These are phyloP conservation scores for Oxygymnocypris stewartii DNA, from an alignment of 2,113 vertebrate species.

Conservation along the genomic window DNA sequence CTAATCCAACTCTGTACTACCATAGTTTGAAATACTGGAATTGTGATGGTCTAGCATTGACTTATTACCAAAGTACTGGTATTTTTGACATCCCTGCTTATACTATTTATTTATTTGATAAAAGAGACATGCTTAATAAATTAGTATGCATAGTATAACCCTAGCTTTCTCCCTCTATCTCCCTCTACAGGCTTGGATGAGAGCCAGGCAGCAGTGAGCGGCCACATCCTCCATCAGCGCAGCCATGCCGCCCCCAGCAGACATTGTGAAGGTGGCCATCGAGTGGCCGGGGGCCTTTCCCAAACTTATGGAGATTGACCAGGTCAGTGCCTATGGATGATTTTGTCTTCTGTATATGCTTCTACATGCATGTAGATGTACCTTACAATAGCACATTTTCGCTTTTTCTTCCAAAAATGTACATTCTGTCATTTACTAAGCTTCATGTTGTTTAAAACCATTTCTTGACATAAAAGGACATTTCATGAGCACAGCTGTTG, in stretches of 20 bases:
- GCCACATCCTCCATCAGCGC: constrained; percentile 42
- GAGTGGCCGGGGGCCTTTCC: constrained; percentile 95
- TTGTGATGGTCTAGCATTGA: neutral
- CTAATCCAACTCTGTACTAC: neutral
- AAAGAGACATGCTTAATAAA: neutral
- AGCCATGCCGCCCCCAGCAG: constrained; percentile 92
- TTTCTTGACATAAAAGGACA: constrained; percentile 6
- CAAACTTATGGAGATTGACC: constrained; percentile 98
- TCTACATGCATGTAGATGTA: neutral
- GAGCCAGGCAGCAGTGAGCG: constrained; percentile 62
- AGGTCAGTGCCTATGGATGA: constrained; percentile 75
- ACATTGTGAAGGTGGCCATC: constrained; percentile 98
- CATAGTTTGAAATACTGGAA: neutral
- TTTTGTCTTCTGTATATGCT: no score
- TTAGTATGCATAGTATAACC: neutral
- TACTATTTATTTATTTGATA: neutral
- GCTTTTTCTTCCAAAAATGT: neutral
- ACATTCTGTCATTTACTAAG: neutral
- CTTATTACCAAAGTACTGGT: neutral
- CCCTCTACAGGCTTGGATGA: constrained; percentile 73
- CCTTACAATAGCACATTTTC: no score
- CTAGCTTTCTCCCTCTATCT: neutral
- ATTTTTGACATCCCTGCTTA: neutral
- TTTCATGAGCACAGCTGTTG: neutral
- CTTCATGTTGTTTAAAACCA: neutral